Percentiles rank a stretch among this genome's conserved stretches.
Evolutionary conservation across 2,797 vertebrate genomes (phyloP).

Genomic region (Sylvilagus floridanus): DNA sequence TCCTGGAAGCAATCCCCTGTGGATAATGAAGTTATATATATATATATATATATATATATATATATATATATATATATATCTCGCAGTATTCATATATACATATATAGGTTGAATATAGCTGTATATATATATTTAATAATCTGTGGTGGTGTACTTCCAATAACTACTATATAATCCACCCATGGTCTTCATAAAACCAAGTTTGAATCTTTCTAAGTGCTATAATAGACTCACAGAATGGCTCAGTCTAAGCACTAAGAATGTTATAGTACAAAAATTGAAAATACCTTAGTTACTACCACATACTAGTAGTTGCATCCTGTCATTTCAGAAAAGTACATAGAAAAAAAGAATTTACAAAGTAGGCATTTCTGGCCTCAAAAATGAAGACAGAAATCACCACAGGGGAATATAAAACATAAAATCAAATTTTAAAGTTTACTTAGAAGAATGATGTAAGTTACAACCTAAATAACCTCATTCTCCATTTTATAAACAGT

Average conservation of each 20-base stretch:
- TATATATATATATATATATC: no score
- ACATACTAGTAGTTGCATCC: neutral
- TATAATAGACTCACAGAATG: neutral
- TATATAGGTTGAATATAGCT: neutral
- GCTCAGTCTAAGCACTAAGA: neutral
- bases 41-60: neutral
- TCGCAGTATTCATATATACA: neutral
- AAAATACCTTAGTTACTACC: neutral
- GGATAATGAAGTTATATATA: no score
- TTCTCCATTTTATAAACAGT: neutral
- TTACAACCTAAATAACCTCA: neutral
- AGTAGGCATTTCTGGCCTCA: neutral
- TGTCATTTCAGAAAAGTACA: constrained; percentile 4
- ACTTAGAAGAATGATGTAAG: neutral
- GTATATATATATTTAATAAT: neutral
- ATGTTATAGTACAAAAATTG: neutral
- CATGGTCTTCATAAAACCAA: neutral
- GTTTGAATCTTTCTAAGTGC: neutral
- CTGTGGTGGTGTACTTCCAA: neutral
- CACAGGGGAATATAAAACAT: neutral
- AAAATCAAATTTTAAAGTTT: constrained; percentile 22
- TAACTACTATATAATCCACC: neutral
- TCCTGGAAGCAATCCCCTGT: no score
- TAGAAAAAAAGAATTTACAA: neutral
- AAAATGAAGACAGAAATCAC: neutral